These are phyloP conservation scores for Andricus grossulariae DNA, from an alignment of 1,140 invertebrate species.

Conservation along the genomic window DNA sequence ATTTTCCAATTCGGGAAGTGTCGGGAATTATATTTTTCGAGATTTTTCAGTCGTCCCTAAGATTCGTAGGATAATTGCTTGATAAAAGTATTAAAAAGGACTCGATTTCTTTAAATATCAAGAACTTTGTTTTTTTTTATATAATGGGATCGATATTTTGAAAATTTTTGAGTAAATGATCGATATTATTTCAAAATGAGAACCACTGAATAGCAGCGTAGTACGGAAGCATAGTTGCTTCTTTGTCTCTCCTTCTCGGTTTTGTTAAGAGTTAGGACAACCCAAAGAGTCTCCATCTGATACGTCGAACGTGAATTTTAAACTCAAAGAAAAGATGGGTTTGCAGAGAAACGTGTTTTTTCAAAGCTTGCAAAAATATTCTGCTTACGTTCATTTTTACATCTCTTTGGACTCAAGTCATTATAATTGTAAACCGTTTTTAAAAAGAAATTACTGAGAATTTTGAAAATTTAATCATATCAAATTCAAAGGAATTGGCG, in stretches of 20 bases:
- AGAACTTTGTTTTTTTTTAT: too few relatives aligned
- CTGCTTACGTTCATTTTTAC: background rate
- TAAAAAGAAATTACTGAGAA: too few relatives aligned
- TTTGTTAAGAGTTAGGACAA: background rate
- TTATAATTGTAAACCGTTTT: background rate
- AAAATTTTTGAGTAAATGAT: too few relatives aligned
- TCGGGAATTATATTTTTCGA: too few relatives aligned
- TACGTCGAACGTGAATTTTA: background rate
- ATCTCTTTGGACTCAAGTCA: background rate
- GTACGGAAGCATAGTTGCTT: conserved; percentile 32
- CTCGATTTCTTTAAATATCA: too few relatives aligned
- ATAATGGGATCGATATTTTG: too few relatives aligned
- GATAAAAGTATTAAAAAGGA: too few relatives aligned
- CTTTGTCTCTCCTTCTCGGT: conserved; percentile 31
- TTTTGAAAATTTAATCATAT: too few relatives aligned
- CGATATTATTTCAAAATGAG: background rate
- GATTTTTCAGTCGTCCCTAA: too few relatives aligned
- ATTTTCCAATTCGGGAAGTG: too few relatives aligned
- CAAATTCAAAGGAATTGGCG: too few relatives aligned
- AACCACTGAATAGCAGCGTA: conserved; percentile 35
- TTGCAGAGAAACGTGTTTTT: background rate
- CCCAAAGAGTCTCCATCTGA: background rate
- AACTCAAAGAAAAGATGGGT: background rate
- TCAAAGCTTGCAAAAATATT: conserved; percentile 19
- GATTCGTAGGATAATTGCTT: too few relatives aligned